Percentiles rank a stretch among this genome's conserved stretches.
These are phyloP conservation scores for Megaustenia siamemsis DNA, from an alignment of 2,888 invertebrate species.

Conservation along the genomic window DNA sequence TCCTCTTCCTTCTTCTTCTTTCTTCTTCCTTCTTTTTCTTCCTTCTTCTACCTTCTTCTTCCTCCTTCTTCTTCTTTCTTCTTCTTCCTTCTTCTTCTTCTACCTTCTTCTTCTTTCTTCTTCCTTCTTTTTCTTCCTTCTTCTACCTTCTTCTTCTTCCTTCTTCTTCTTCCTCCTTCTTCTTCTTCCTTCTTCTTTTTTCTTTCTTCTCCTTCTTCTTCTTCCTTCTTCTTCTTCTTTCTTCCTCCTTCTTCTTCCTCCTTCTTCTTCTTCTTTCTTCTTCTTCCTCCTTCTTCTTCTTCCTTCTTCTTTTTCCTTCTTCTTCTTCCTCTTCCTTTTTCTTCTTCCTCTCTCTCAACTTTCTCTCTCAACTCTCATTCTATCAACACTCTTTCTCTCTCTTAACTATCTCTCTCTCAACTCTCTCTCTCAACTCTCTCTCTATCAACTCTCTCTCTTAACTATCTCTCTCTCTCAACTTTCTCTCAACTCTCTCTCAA, in stretches of 20 bases:
- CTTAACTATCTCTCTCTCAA: too few relatives aligned
- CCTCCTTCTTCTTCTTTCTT: not conserved
- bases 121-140: not conserved
- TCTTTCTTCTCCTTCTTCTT: not conserved
- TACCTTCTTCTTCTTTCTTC: not conserved
- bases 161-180: not conserved
- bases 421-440: too few relatives aligned
- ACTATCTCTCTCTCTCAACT: too few relatives aligned
- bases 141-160: not conserved
- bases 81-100: not conserved
- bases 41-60: not conserved
- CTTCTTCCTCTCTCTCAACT: not conserved
- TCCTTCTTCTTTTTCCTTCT: not conserved
- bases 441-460: too few relatives aligned
- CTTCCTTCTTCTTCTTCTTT: not conserved
- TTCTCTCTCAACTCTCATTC: not conserved
- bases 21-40: not conserved
- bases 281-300: not conserved
- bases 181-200: not conserved
- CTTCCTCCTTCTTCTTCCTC: constrained; percentile 34
- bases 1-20: not conserved
- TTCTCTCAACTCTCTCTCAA: too few relatives aligned
- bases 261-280: not conserved
- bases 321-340: not conserved
- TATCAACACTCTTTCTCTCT: too few relatives aligned